Percentiles rank a stretch among this genome's conserved stretches.
phyloP scores from a whole-genome alignment of 2,888 invertebrate genomes.

The Trichopoda pennipes region DNA sequence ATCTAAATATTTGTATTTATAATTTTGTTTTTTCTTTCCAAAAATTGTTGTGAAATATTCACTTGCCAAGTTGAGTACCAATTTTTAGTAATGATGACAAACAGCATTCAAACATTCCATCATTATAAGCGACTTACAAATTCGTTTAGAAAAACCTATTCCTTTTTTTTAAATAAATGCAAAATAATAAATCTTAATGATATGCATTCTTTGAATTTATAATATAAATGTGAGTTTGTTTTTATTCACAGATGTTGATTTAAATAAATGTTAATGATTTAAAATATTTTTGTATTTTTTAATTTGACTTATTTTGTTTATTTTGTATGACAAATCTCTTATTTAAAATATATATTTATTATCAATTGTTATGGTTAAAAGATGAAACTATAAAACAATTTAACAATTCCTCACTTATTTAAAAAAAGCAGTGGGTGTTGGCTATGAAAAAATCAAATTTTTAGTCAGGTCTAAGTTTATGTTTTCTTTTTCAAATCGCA shows the following conservation, averaged over 20 bases:
- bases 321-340: not conserved
- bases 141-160: no score
- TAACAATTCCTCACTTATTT: no score
- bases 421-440: no score
- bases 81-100: slow-evolving; percentile 16
- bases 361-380: slow-evolving; percentile 20
- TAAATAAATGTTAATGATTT: slow-evolving; percentile 33
- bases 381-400: no score
- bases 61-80: slow-evolving; percentile 24
- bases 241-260: slow-evolving; percentile 33
- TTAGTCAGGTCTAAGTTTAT: no score
- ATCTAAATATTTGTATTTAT: slow-evolving; percentile 45
- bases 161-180: no score
- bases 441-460: no score
- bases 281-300: slow-evolving; percentile 8
- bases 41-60: slow-evolving; percentile 49
- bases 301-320: slow-evolving; percentile 2
- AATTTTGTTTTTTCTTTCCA: not conserved
- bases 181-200: slow-evolving; percentile 7
- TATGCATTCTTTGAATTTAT: not conserved
- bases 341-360: slow-evolving; percentile 6
- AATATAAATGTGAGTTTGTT: not conserved
- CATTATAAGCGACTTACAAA: no score
- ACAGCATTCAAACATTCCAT: slow-evolving; percentile 39
- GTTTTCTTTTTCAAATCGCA: no score